phyloP scores from a whole-genome alignment of 2,113 vertebrate genomes.

The Triplophysa siluroides region DNA sequence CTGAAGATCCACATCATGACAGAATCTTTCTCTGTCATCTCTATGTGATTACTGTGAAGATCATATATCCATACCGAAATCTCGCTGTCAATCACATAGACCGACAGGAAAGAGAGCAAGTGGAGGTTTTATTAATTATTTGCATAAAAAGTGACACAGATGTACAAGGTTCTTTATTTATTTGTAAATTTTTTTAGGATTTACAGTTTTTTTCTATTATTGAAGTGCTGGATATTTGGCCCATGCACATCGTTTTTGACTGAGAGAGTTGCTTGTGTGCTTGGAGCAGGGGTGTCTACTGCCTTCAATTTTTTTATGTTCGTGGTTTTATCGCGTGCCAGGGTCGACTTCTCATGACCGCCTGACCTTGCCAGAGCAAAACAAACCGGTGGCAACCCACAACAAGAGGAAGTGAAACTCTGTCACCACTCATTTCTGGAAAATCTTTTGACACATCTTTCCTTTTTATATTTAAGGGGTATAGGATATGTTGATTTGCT shows the following conservation, averaged over 20 bases:
- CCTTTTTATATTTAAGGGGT: background rate
- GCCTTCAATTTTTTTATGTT: slow-evolving; percentile 16
- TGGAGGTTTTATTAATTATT: too few relatives aligned
- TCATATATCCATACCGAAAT: background rate
- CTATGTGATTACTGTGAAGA: background rate
- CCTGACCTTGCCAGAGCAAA: slow-evolving; percentile 13
- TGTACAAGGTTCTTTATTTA: background rate
- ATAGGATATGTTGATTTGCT: too few relatives aligned
- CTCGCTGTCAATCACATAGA: background rate
- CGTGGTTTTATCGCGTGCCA: slow-evolving; percentile 33
- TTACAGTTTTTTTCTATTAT: background rate
- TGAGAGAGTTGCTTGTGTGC: background rate
- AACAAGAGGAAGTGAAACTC: slow-evolving; percentile 29
- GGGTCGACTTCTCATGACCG: background rate
- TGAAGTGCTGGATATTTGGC: too few relatives aligned
- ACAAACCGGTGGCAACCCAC: slow-evolving; percentile 20
- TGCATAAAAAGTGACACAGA: too few relatives aligned
- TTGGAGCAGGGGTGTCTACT: background rate
- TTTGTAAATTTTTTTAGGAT: too few relatives aligned
- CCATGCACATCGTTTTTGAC: background rate
- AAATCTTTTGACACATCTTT: background rate
- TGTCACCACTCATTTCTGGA: background rate
- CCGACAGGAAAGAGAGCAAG: background rate
- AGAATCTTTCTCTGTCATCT: background rate
- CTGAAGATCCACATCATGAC: background rate